phyloP scores from a whole-genome alignment of 2,797 vertebrate genomes.

The Oreochromis mossambicus region DNA sequence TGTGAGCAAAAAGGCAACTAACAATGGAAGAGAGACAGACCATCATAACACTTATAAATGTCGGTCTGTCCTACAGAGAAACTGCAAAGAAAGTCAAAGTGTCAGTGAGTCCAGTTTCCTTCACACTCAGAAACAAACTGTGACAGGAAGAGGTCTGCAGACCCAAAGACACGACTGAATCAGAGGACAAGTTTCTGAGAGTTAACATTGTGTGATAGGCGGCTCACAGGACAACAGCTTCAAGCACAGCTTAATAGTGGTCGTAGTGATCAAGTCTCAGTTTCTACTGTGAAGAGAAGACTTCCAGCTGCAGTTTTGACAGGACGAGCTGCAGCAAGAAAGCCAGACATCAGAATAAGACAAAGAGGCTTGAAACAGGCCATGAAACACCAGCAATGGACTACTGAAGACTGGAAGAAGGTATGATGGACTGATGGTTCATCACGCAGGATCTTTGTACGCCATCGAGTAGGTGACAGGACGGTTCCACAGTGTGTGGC shows the following conservation, averaged over 20 bases:
- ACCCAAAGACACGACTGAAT: not conserved
- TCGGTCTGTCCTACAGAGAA: accelerated
- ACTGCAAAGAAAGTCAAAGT: not conserved
- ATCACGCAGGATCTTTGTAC: not conserved
- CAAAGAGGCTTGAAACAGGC: accelerated
- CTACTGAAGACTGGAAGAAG: not conserved
- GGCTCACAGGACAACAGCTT: not conserved
- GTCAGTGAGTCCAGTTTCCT: not conserved
- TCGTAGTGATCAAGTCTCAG: not conserved
- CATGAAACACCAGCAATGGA: not conserved
- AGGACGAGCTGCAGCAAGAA: not conserved
- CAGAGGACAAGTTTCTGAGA: not conserved
- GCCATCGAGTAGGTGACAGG: accelerated
- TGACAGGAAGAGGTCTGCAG: not conserved
- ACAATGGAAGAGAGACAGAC: not conserved
- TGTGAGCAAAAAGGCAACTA: not conserved
- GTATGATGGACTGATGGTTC: not conserved
- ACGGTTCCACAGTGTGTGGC: not conserved
- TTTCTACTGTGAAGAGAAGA: not conserved
- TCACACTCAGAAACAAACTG: not conserved
- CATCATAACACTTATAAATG: not conserved
- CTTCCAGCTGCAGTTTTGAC: not conserved
- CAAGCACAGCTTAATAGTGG: not conserved
- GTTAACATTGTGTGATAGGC: not conserved
- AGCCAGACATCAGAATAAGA: accelerated